These are phyloP conservation scores for Furnarius figulus DNA, from an alignment of 2,113 vertebrate species.

Conservation along the genomic window DNA sequence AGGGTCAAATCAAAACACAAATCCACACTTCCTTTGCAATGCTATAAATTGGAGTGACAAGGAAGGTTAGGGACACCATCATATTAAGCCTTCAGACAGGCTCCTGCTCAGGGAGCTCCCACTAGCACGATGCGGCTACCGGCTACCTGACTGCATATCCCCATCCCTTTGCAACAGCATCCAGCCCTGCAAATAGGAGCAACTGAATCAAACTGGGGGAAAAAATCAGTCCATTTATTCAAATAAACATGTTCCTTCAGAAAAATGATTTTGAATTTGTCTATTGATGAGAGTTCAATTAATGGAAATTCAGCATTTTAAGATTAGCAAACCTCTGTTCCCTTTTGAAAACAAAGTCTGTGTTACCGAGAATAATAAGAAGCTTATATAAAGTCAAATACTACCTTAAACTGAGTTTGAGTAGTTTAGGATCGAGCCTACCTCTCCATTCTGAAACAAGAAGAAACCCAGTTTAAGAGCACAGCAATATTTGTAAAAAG, in stretches of 20 bases:
- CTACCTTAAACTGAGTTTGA: conserved; percentile 69
- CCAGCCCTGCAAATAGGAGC: not conserved
- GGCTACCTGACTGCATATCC: not conserved
- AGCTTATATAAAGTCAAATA: conserved; percentile 41
- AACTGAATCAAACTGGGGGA: not conserved
- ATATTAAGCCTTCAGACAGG: not conserved
- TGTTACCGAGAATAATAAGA: conserved; percentile 33
- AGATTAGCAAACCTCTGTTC: not conserved
- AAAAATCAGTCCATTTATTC: not conserved
- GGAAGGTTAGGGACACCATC: not conserved
- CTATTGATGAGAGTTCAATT: not conserved
- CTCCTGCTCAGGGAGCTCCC: not conserved
- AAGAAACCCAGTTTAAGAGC: conserved; percentile 56
- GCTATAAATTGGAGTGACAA: not conserved
- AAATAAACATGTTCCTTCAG: not conserved
- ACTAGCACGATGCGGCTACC: not conserved
- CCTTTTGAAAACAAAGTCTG: not conserved
- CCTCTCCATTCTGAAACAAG: conserved; percentile 87
- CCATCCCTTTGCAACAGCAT: not conserved
- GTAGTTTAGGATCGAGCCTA: conserved; percentile 71
- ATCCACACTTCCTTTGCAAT: not conserved
- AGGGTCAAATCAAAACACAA: not conserved
- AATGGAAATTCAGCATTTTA: not conserved
- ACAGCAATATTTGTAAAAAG: not conserved
- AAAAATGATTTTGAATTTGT: not conserved